Percentiles rank a stretch among this genome's conserved stretches.
These are phyloP conservation scores for Prolemur simus DNA, from an alignment of 2,113 vertebrate genomes.

Conservation along the genomic window DNA sequence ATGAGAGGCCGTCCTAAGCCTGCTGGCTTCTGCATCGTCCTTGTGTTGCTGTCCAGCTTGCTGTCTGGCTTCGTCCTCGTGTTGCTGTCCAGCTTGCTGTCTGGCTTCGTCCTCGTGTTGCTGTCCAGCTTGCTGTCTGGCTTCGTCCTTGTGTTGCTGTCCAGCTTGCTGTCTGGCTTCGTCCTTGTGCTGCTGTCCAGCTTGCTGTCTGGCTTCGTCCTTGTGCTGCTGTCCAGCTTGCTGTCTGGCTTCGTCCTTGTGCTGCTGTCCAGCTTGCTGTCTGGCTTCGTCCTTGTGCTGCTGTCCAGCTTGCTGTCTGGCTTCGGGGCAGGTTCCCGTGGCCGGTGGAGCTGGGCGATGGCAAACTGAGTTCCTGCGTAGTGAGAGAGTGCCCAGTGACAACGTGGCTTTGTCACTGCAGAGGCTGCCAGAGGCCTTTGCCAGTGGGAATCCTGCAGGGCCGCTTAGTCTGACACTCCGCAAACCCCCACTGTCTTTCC, in stretches of 20 bases:
- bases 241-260: too few species aligned
- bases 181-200: background rate
- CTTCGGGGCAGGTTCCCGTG: background rate
- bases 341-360: background rate
- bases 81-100: background rate
- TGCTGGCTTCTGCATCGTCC: background rate
- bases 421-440: background rate
- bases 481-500: background rate
- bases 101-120: background rate
- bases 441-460: background rate
- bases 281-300: background rate
- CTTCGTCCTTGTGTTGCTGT: background rate
- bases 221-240: background rate
- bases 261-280: background rate
- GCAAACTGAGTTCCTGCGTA: too few species aligned
- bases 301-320: too few species aligned
- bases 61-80: background rate
- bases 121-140: too few species aligned
- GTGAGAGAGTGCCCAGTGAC: background rate
- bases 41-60: background rate
- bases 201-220: too few species aligned
- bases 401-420: background rate
- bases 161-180: too few species aligned
- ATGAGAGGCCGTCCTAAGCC: accelerated
- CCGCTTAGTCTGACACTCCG: background rate